phyloP scores from a whole-genome alignment of 2,113 vertebrate species.

The Cinclus cinclus region DNA sequence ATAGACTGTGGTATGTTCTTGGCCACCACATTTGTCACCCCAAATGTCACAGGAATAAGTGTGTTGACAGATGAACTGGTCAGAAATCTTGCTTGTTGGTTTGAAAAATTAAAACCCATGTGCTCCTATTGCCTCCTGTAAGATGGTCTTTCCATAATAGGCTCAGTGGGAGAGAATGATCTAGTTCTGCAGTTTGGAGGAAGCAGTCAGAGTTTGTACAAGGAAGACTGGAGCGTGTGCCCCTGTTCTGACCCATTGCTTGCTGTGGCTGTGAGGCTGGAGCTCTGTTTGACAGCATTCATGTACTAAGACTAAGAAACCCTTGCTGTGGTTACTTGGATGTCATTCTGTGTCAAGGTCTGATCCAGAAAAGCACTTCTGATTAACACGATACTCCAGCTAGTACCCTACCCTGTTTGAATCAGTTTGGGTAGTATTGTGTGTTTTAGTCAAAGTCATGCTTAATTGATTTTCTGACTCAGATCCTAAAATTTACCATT shows the following conservation, averaged over 20 bases:
- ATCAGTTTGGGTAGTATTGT: neutral
- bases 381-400: neutral
- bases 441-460: neutral
- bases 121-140: neutral
- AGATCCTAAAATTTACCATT: neutral
- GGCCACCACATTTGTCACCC: neutral
- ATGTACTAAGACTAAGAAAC: neutral
- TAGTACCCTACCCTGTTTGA: neutral
- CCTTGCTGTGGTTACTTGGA: neutral
- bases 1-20: neutral
- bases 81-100: constrained; percentile 1
- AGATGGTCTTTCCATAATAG: neutral
- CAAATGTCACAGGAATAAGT: neutral
- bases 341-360: neutral
- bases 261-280: neutral
- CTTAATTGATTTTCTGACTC: neutral
- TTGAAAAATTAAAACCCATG: neutral
- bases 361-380: neutral
- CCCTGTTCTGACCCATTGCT: neutral
- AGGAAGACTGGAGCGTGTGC: fast-evolving
- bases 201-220: neutral
- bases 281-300: fast-evolving
- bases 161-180: neutral
- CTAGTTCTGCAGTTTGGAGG: neutral
- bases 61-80: constrained; percentile 27